Evolutionary conservation across 2,797 vertebrate species (phyloP).

Genomic region (Acrossocheilus wenchowensis): DNA sequence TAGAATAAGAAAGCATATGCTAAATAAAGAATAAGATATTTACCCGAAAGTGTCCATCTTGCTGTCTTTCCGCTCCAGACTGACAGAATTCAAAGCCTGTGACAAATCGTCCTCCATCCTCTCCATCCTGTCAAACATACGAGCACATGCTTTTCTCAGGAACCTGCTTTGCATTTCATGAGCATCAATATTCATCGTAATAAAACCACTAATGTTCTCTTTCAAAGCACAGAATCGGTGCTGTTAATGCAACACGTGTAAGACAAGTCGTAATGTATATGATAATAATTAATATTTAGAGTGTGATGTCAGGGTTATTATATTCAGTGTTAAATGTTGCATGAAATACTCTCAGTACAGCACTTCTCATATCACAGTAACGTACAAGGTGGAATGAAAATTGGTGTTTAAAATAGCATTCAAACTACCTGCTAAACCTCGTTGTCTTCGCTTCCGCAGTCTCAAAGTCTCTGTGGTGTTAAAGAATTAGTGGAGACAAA

Average conservation of each 20-base stretch:
- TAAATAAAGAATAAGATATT: background rate
- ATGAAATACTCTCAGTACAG: background rate
- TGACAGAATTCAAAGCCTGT: conserved; percentile 33
- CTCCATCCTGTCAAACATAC: conserved; percentile 51
- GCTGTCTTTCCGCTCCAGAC: conserved; percentile 22
- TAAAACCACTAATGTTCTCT: background rate
- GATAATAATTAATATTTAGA: background rate
- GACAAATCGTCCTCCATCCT: conserved; percentile 69
- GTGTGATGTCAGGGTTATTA: background rate
- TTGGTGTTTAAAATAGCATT: background rate
- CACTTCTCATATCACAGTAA: background rate
- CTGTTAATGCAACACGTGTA: background rate
- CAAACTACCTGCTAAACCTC: background rate
- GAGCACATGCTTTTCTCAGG: background rate
- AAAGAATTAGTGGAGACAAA: conserved; percentile 10
- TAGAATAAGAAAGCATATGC: background rate
- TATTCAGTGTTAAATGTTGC: background rate
- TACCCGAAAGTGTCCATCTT: conserved; percentile 71
- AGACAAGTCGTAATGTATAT: background rate
- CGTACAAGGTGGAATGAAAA: background rate
- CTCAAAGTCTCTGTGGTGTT: conserved; percentile 14
- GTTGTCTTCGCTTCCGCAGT: background rate
- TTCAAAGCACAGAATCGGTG: background rate
- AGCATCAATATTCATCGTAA: background rate
- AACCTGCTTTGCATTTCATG: background rate